Evolutionary conservation across 2,113 vertebrate genomes (phyloP).

Genomic region (Lasiurus cinereus): DNA sequence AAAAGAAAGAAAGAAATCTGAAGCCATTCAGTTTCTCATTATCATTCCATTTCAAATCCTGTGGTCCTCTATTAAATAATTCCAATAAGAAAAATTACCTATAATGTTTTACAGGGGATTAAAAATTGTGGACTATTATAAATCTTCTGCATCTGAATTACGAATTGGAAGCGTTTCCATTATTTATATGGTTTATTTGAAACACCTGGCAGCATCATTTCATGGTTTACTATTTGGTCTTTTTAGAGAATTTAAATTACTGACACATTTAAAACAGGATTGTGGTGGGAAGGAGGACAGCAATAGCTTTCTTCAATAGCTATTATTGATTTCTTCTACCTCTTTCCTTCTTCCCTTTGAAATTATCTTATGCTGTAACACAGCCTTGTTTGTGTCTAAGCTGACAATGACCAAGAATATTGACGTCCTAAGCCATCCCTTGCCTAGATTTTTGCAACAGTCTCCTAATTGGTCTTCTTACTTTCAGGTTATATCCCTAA

Average conservation of each 20-base stretch:
- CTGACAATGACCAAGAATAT: not conserved
- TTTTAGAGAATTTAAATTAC: slow-evolving; percentile 35
- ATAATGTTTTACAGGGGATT: not conserved
- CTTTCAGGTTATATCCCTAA: not conserved
- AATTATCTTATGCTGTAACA: not conserved
- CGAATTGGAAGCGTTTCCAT: not conserved
- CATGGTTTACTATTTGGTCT: not conserved
- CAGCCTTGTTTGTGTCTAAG: slow-evolving; percentile 1
- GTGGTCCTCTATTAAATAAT: not conserved
- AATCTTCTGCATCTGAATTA: not conserved
- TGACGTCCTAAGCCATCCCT: not conserved
- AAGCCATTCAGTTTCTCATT: slow-evolving; percentile 11
- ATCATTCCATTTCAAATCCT: not conserved
- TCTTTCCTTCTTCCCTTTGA: not conserved
- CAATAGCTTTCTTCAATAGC: not conserved
- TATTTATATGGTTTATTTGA: not conserved
- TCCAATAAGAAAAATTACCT: not conserved
- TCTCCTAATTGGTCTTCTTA: not conserved
- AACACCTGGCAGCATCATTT: not conserved
- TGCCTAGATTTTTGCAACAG: not conserved
- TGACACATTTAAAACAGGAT: not conserved
- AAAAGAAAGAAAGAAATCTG: no score
- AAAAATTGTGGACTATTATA: not conserved
- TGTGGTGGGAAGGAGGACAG: not conserved
- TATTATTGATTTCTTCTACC: not conserved